Evolutionary conservation across 2,797 vertebrate species (phyloP).

Genomic region (Brachyrhaphis roseni): DNA sequence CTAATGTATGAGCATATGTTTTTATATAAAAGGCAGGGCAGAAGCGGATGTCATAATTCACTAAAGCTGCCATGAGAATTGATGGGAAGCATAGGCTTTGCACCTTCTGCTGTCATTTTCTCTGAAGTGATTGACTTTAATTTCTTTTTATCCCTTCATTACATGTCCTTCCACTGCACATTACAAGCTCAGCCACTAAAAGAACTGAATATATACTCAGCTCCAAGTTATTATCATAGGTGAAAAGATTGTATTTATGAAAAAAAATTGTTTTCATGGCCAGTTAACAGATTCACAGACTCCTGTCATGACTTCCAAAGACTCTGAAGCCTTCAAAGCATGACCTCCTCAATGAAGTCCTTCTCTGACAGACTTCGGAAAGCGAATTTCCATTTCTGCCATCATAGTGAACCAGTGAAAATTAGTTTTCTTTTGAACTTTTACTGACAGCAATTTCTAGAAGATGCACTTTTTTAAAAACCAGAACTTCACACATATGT

Average conservation of each 20-base stretch:
- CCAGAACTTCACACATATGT: background rate
- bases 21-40: conserved; percentile 21
- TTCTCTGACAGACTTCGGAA: conserved; percentile 40
- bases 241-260: conserved; percentile 2
- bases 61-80: conserved; percentile 42
- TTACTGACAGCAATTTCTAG: conserved; percentile 11
- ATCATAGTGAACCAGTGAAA: conserved; percentile 46
- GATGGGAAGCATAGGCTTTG: conserved; percentile 34
- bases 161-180: conserved; percentile 12
- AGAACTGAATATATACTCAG: conserved; percentile 1
- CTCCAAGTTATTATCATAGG: background rate
- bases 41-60: conserved; percentile 31
- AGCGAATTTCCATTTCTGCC: conserved; percentile 51
- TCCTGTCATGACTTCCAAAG: conserved; percentile 15
- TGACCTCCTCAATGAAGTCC: conserved; percentile 32
- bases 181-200: background rate
- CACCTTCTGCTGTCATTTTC: conserved; percentile 51
- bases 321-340: conserved; percentile 31
- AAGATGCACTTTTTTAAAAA: background rate
- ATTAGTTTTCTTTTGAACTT: conserved; percentile 39
- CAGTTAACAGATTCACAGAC: conserved; percentile 8
- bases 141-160: conserved; percentile 28
- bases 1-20: conserved; percentile 12
- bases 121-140: conserved; percentile 30
- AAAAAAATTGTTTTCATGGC: background rate